Evolutionary conservation across 2,888 invertebrate genomes (phyloP).

Genomic region (Labia minor): DNA sequence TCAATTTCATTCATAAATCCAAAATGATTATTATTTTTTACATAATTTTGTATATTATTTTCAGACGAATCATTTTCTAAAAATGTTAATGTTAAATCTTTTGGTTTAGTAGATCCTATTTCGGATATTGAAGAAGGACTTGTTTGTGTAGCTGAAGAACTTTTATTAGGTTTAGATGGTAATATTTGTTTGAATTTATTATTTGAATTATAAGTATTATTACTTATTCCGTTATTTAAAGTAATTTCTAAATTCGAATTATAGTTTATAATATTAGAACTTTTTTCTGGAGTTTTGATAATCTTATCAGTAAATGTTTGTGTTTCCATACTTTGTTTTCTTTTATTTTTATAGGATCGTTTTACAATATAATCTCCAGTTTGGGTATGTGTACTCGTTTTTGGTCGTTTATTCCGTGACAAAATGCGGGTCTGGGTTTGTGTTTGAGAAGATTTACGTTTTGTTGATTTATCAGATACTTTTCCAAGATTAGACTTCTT

Average conservation of each 20-base stretch:
- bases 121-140: slow-evolving; percentile 31
- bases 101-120: slow-evolving; percentile 32
- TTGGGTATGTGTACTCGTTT: slow-evolving; percentile 36
- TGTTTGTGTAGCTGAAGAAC: slow-evolving; percentile 36
- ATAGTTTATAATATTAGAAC: not conserved
- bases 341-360: slow-evolving; percentile 25
- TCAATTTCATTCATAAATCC: slow-evolving; percentile 18
- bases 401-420: slow-evolving; percentile 24
- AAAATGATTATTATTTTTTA: slow-evolving; percentile 21
- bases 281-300: slow-evolving; percentile 30
- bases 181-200: slow-evolving; percentile 34
- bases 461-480: not conserved
- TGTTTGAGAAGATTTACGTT: slow-evolving; percentile 19
- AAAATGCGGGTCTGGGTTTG: slow-evolving; percentile 31
- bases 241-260: not conserved
- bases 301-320: slow-evolving; percentile 27
- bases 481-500: not conserved
- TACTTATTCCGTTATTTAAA: not conserved
- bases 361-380: slow-evolving; percentile 34
- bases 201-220: slow-evolving; percentile 19
- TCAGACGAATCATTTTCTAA: slow-evolving; percentile 21
- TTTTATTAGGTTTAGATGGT: slow-evolving; percentile 36
- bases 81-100: slow-evolving; percentile 28
- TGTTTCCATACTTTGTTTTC: slow-evolving; percentile 26
- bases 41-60: slow-evolving; percentile 22